phyloP scores from a whole-genome alignment of 2,888 invertebrate species.

The Eristalinus sepulchralis region DNA sequence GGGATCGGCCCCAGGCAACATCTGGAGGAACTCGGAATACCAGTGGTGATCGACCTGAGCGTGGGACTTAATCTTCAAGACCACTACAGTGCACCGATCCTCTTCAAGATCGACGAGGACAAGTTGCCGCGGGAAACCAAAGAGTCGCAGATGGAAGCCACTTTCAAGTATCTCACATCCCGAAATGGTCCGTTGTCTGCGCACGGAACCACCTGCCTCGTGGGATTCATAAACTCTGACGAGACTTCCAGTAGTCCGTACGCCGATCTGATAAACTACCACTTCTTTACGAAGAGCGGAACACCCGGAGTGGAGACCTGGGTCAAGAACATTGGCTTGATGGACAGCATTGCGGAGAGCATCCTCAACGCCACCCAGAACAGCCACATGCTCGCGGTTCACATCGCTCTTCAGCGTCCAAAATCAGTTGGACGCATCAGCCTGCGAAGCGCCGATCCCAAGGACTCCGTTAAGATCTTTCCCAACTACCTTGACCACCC shows the following conservation, averaged over 20 bases:
- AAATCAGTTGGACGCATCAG: constrained; percentile 81
- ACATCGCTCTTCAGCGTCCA: constrained; percentile 75
- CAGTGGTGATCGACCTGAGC: constrained; percentile 73
- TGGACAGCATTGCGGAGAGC: constrained; percentile 31
- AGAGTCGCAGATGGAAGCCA: constrained; percentile 74
- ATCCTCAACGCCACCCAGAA: constrained; percentile 34
- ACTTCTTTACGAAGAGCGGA: constrained; percentile 79
- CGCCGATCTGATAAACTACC: constrained; percentile 84
- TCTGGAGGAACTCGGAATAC: constrained; percentile 73
- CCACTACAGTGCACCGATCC: constrained; percentile 84
- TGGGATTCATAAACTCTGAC: constrained; percentile 83
- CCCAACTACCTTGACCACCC: constrained; percentile 83
- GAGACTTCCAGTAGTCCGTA: constrained; percentile 81
- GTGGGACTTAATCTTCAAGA: constrained; percentile 91
- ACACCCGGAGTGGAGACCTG: constrained; percentile 59
- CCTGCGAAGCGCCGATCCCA: constrained; percentile 81
- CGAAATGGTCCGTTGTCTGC: constrained; percentile 81
- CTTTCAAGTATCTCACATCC: constrained; percentile 81
- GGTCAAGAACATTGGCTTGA: constrained; percentile 30
- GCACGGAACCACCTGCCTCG: constrained; percentile 80
- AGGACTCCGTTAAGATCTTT: constrained; percentile 82
- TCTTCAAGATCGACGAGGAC: constrained; percentile 79
- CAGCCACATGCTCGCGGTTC: constrained; percentile 56
- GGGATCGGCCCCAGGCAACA: constrained; percentile 77
- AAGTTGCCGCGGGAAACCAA: constrained; percentile 69